These are phyloP conservation scores for Phaonia tiefii DNA, from an alignment of 2,888 invertebrate genomes.

Conservation along the genomic window DNA sequence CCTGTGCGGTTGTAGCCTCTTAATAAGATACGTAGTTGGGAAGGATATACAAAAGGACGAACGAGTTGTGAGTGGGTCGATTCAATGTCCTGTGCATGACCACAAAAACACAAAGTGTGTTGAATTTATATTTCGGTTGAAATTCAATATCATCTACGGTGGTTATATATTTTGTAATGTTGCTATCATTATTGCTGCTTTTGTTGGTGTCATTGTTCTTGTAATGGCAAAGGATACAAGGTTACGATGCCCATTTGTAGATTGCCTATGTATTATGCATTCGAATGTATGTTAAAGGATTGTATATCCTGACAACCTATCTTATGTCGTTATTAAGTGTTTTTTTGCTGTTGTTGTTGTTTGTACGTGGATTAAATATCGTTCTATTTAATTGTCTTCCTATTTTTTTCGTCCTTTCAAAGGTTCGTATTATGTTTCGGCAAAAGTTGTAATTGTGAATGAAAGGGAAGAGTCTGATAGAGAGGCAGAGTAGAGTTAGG, in stretches of 20 bases:
- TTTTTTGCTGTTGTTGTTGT: not conserved
- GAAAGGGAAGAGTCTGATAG: too few relatives aligned
- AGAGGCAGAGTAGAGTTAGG: not conserved
- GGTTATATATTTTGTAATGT: conserved; percentile 35
- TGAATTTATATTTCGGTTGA: conserved; percentile 14
- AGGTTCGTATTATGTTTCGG: not conserved
- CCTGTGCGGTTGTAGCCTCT: not conserved
- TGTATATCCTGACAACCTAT: conserved; percentile 46
- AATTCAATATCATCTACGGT: conserved; percentile 59
- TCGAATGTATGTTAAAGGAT: not conserved
- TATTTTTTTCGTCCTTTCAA: not conserved
- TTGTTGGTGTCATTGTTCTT: not conserved
- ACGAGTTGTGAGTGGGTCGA: too few relatives aligned
- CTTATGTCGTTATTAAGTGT: conserved; percentile 15
- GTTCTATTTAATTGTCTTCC: conserved; percentile 36
- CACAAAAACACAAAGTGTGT: not conserved
- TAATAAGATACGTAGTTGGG: too few relatives aligned
- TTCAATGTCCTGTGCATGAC: not conserved
- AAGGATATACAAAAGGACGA: too few relatives aligned
- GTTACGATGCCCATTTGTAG: conserved; percentile 52
- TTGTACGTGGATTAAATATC: conserved; percentile 34
- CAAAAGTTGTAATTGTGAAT: too few relatives aligned
- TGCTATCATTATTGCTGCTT: not conserved
- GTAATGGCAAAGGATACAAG: conserved; percentile 43
- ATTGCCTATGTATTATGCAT: conserved; percentile 17